These are phyloP conservation scores for Hoplostethus mediterraneus DNA, from an alignment of 2,797 vertebrate genomes.

Conservation along the genomic window DNA sequence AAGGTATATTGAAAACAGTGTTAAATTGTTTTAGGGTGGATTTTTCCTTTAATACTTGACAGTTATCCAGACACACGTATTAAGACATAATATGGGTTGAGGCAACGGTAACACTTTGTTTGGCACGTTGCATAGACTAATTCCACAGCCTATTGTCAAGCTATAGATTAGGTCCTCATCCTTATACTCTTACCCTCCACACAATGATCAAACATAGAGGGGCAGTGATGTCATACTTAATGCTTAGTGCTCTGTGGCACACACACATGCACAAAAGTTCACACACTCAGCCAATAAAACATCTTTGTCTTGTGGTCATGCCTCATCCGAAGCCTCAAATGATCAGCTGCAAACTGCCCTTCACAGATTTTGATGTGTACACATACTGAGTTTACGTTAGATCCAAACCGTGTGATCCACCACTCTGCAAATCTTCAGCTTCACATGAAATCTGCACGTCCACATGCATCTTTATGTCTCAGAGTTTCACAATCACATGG, in stretches of 20 bases:
- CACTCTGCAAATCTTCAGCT: conserved; percentile 2
- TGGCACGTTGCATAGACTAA: too few species aligned
- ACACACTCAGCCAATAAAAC: conserved; percentile 26
- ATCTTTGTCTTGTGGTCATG: conserved; percentile 37
- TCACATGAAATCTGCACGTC: conserved; percentile 17
- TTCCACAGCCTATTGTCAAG: too few species aligned
- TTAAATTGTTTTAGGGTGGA: too few species aligned
- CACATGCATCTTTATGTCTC: background rate
- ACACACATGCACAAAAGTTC: background rate
- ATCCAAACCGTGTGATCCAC: conserved; percentile 22
- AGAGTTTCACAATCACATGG: conserved; percentile 52
- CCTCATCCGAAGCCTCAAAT: conserved; percentile 38
- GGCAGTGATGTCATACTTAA: conserved; percentile 8
- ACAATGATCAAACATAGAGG: background rate
- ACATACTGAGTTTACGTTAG: conserved; percentile 7
- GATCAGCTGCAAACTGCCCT: conserved; percentile 42
- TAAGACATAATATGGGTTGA: too few species aligned
- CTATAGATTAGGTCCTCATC: background rate
- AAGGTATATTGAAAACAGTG: too few species aligned
- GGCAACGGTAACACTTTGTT: too few species aligned
- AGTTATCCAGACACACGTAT: too few species aligned
- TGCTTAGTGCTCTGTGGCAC: background rate
- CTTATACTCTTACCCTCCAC: too few species aligned
- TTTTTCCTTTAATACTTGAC: too few species aligned
- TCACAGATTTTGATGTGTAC: conserved; percentile 17